phyloP scores from a whole-genome alignment of 2,113 vertebrate genomes.

The Cinclus mexicanus region DNA sequence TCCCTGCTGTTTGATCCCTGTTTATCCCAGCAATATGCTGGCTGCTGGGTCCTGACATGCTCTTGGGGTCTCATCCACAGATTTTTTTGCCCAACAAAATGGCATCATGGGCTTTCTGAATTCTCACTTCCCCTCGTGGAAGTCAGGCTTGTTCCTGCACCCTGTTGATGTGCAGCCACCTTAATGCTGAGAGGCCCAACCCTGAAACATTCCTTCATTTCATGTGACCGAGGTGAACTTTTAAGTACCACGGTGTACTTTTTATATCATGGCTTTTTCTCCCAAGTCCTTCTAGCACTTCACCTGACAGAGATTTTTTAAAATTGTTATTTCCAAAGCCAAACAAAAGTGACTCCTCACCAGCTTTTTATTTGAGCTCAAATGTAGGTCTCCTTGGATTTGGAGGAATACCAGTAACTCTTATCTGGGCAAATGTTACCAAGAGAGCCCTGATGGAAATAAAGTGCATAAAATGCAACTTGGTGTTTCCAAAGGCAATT shows the following conservation, averaged over 20 bases:
- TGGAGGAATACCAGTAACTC: neutral
- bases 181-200: neutral
- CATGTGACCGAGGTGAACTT: neutral
- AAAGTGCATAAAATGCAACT: neutral
- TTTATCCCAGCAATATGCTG: neutral
- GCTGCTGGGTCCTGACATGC: neutral
- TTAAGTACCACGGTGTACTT: neutral
- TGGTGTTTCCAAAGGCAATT: neutral
- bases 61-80: neutral
- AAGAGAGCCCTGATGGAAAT: neutral
- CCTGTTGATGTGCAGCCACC: accelerated
- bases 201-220: neutral
- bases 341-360: neutral
- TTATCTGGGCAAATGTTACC: neutral
- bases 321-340: neutral
- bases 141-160: neutral
- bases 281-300: neutral
- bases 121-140: neutral
- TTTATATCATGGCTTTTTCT: neutral
- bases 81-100: neutral
- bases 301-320: neutral
- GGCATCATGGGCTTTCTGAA: accelerated
- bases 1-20: neutral
- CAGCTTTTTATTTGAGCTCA: neutral
- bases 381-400: neutral